Base-by-base conservation (phyloP, 2,113 vertebrate genomes). In the Leptosomus discolor region DNA sequence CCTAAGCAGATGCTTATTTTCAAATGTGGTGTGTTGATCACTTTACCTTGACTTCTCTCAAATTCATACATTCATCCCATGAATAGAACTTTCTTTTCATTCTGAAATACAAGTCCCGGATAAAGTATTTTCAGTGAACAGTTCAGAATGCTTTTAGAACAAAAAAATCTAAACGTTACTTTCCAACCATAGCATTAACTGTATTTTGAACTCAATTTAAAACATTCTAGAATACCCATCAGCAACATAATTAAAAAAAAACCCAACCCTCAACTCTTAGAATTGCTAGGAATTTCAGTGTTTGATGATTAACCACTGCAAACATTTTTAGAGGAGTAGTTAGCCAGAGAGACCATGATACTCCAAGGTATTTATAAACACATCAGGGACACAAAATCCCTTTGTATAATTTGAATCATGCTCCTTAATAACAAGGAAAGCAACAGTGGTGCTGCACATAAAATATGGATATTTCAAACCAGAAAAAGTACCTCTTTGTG, bases 51-150 rank as follows among this genome's bases (percentile, higher is more conserved):
- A 99, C 99, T 98, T 99, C 99, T 98, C 99, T 98, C 83, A 99
- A 97, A 97, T 99, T 99, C 98, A 99, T 99, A 88, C 99, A 99
- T 96, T 99, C 99, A 85, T 99, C 99, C 99, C 99, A 99, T 12
- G 99, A 99, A 96, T 99, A 99, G 97, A 99, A 99, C 93, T 99
- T 99, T 48, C 99, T 99, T 98, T 99, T 99, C 99, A 99, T 99
- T 97, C 99, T 99, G 96, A 96, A 98, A 97, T 64, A 85, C 57
- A 98, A 81, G 23, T 54, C 24, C 56, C 4, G 96, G 70, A 77
- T 17, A 92, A 65, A 95, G 26, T 70, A 71, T 75, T 92, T 92
- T 88, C 48, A 97, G 37, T 65, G 26, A 91, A 51, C 15, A 53
- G 21, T 27, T 74, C 23, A 90, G 37, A 90, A 68, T 10, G 3